Percentiles rank a stretch among this genome's conserved stretches.
phyloP scores from a whole-genome alignment of 2,888 invertebrate species.

The Beris chalybata region DNA sequence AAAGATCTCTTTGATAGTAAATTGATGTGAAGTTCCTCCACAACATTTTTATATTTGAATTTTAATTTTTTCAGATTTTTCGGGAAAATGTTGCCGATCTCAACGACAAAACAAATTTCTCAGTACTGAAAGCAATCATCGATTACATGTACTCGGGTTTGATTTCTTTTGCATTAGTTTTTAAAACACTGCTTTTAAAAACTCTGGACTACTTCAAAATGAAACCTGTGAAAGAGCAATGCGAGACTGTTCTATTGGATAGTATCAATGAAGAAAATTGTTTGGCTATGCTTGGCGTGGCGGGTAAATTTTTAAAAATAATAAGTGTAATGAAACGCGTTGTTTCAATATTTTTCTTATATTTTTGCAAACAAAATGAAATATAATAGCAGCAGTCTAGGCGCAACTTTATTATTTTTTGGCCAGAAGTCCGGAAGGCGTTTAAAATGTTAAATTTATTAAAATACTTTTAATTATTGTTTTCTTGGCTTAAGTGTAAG shows the following conservation, averaged over 20 bases:
- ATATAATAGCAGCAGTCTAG: too few species aligned
- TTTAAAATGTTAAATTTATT: too few species aligned
- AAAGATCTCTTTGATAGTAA: neutral
- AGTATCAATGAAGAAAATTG: conserved; percentile 16
- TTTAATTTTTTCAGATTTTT: neutral
- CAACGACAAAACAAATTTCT: neutral
- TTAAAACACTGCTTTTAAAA: conserved; percentile 4
- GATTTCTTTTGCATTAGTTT: too few species aligned
- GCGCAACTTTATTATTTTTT: too few species aligned
- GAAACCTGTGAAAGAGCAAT: conserved; percentile 5
- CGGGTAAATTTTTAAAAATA: conserved; percentile 11
- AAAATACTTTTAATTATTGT: too few species aligned
- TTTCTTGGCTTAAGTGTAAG: too few species aligned
- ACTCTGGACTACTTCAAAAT: conserved; percentile 20
- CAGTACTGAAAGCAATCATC: too few species aligned
- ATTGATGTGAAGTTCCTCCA: neutral
- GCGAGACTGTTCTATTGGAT: neutral
- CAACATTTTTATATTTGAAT: neutral
- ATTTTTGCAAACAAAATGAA: too few species aligned
- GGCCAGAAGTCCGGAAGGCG: too few species aligned
- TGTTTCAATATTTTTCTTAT: neutral
- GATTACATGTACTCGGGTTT: too few species aligned
- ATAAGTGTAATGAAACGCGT: too few species aligned
- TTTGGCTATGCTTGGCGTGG: conserved; percentile 9
- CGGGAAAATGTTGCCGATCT: neutral